These are phyloP conservation scores for Lepidurus packardi DNA, from an alignment of 1,140 invertebrate species.

Conservation along the genomic window DNA sequence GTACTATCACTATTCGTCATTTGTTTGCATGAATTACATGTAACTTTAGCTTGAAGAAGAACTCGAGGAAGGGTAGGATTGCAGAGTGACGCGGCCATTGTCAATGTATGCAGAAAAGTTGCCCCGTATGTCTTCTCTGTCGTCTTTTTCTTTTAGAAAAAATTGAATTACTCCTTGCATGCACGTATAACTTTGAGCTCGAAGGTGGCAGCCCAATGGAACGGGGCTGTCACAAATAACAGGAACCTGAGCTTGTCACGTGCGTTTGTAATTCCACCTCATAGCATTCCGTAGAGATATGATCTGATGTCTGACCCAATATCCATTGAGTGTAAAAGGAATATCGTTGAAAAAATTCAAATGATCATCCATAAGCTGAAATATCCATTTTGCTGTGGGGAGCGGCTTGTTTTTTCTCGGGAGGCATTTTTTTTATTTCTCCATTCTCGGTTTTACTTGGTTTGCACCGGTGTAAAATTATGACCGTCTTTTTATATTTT, in stretches of 20 bases:
- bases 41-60: too few relatives aligned
- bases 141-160: background rate
- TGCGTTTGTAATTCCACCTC: background rate
- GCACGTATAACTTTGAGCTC: background rate
- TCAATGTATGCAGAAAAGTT: background rate
- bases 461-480: too few relatives aligned
- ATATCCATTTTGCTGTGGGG: background rate
- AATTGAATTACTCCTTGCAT: background rate
- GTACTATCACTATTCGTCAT: too few relatives aligned
- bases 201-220: background rate
- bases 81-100: background rate
- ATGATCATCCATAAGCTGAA: background rate
- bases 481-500: too few relatives aligned
- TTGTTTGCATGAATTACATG: too few relatives aligned
- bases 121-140: background rate
- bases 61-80: too few relatives aligned
- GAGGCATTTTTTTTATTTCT: too few relatives aligned
- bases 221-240: background rate
- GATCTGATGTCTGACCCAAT: background rate
- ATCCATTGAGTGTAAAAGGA: conserved; percentile 5
- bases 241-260: background rate
- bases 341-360: background rate
- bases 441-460: too few relatives aligned
- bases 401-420: too few relatives aligned
- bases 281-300: conserved; percentile 10